Percentiles rank a stretch among this genome's conserved stretches.
Conservation (phyloP, 2,113 vertebrate genomes). For the Psilopsiagon aymara region DNA sequence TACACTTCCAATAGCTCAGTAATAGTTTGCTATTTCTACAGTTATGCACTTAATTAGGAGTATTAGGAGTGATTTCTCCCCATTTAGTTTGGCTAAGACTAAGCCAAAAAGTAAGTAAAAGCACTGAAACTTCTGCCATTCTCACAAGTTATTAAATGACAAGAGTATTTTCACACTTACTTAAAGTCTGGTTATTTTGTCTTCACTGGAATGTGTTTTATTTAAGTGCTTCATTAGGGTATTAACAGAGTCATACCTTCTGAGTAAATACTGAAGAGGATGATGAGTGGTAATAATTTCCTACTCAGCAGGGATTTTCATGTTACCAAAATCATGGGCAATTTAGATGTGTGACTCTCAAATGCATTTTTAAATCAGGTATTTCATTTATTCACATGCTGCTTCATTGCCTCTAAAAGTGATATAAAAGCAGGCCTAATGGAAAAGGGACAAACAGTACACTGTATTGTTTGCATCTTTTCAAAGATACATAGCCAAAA, state of each 20-base stretch:
- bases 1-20: not conserved
- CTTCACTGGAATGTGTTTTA: not conserved
- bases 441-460: not conserved
- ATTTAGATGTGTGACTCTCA: not conserved
- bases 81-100: not conserved
- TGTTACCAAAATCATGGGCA: not conserved
- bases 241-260: not conserved
- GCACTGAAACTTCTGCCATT: not conserved
- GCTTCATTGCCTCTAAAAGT: not conserved
- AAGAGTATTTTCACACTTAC: conserved; percentile 36
- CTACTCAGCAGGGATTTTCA: not conserved
- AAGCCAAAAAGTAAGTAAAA: not conserved
- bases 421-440: not conserved
- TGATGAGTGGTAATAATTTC: not conserved
- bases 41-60: not conserved
- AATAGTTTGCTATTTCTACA: conserved; percentile 1
- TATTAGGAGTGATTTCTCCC: not conserved
- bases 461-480: not conserved
- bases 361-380: not conserved
- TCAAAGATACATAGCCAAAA: not conserved
- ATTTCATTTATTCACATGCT: not conserved
- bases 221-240: not conserved
- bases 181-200: conserved; percentile 10
- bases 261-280: not conserved
- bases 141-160: not conserved